phyloP scores from a whole-genome alignment of 2,888 invertebrate species.

The Dryadula phaetusa region DNA sequence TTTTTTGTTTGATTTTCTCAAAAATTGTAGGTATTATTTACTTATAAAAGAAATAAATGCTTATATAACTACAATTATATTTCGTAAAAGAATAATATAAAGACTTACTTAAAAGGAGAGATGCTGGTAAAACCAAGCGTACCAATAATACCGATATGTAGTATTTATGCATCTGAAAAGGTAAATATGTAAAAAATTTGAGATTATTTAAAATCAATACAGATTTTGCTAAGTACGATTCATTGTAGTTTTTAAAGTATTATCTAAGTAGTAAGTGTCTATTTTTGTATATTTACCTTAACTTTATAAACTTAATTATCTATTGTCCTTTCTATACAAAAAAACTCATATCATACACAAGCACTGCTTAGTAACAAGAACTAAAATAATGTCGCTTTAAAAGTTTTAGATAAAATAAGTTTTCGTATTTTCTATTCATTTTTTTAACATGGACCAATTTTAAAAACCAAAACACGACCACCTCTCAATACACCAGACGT shows the following conservation, averaged over 20 bases:
- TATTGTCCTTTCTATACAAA: conserved; percentile 21
- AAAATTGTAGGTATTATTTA: background rate
- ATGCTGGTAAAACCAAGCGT: conserved; percentile 68
- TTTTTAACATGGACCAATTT: conserved; percentile 55
- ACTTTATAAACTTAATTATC: conserved; percentile 13
- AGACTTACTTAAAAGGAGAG: conserved; percentile 72
- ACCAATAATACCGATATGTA: conserved; percentile 63
- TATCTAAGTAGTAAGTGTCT: too few relatives aligned
- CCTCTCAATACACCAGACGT: conserved; percentile 54
- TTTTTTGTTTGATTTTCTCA: background rate
- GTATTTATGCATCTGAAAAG: conserved; percentile 68
- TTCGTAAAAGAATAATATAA: conserved; percentile 10
- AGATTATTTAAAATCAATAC: background rate
- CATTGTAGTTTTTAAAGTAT: background rate
- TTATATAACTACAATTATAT: background rate
- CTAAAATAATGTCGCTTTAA: conserved; percentile 50
- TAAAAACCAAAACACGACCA: conserved; percentile 68
- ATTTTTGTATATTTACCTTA: conserved; percentile 6
- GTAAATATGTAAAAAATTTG: conserved; percentile 35
- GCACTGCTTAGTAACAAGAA: conserved; percentile 35
- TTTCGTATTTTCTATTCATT: conserved; percentile 62
- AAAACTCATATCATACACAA: conserved; percentile 36
- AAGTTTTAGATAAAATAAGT: conserved; percentile 54
- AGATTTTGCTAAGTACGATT: background rate
- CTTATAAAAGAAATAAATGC: too few relatives aligned